Evolutionary conservation across 2,797 vertebrate genomes (phyloP), one percentile per base, ranked within the genome.

Genomic region (Catharus ustulatus): DNA sequence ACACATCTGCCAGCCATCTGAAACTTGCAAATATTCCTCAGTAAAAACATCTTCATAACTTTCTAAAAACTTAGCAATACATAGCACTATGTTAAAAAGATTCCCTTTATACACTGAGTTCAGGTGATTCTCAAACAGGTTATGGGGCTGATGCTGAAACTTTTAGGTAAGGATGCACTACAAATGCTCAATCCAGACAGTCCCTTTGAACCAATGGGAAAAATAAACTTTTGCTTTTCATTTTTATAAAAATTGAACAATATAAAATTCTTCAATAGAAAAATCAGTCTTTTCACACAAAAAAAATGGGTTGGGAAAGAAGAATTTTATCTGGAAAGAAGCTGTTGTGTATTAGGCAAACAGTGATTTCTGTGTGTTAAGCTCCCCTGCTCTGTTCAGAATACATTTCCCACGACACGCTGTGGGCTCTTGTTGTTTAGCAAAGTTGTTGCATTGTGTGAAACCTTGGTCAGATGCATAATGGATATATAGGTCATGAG

Each of bases 1-100:
- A 89, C 63, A 95, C 94, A 95, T 96, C 91, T 94, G 95, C 89
- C 95, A 97, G 64, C 95, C 95, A 94, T 89, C 93, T 95, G 93
- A 97, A 96, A 90, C 80, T 81, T 89, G 85, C 49, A 88, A 96
- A 78, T 71, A 68, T 87, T 95, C 72, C 86, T 95, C 43, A 69
- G 71, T 79, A 95, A 94, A 97, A 95, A 91, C 76, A 74, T 95
- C 95, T 94, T 96, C 87, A 78, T 64, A 91, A 89, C 67, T 81
- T 85, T 89, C 55, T 94, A 79, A 61, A 94, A 93, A 81, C 61
- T 85, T 66, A 18, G 61, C 43, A 45, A 80, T 43, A 36, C 26
- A 10, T 62, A 55, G 26, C 1, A 11, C 17, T 69, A 8, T 36
- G 29, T 64, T 75, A 19, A 49, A 75, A 67, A 86, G 68, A 61